Evolutionary conservation across 2,113 vertebrate species (phyloP).

Genomic region (Rattus norvegicus): GRCr8 NC_086019.1:183191001-183191500

Average conservation of each 20-base stretch:
- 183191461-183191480: constrained; percentile 26
- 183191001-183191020: background rate
- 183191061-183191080: background rate
- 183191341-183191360: background rate
- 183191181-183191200: background rate
- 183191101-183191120: background rate
- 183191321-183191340: background rate
- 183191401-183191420: background rate
- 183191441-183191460: constrained; percentile 1
- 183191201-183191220: background rate
- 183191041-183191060: background rate
- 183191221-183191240: background rate
- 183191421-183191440: background rate
- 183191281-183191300: background rate
- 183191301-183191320: background rate
- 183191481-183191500: constrained; percentile 44
- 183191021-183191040: background rate
- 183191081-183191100: background rate
- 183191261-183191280: fast-evolving
- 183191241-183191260: background rate
- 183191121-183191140: background rate
- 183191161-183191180: background rate
- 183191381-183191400: background rate
- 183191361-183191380: background rate
- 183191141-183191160: background rate